Evolutionary conservation across 2,888 invertebrate genomes (phyloP).

Genomic region (Chironomus riparius): DNA sequence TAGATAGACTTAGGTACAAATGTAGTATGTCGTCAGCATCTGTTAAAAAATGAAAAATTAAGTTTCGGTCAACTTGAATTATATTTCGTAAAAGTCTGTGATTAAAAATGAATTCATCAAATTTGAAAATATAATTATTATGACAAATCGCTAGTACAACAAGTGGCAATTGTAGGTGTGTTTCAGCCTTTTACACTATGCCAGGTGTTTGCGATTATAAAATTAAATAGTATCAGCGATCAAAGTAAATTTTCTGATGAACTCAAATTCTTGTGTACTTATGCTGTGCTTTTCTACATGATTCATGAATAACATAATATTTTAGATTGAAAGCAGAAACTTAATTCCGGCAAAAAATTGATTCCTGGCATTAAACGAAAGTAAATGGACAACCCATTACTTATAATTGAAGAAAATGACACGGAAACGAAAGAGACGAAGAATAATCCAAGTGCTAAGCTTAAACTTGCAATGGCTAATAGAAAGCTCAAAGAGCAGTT

Average conservation of each 20-base stretch:
- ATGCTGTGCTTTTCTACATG: too few species aligned
- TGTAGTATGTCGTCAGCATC: too few species aligned
- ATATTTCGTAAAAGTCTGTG: conserved; percentile 7
- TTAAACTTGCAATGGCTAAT: conserved; percentile 2
- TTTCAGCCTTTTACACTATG: background rate
- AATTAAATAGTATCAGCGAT: background rate
- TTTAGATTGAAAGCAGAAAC: too few species aligned
- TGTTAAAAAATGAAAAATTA: background rate
- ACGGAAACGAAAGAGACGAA: background rate
- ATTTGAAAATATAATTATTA: background rate
- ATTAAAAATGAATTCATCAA: conserved; percentile 15
- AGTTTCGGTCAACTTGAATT: background rate
- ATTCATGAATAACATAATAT: too few species aligned
- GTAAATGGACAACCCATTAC: conserved; percentile 7
- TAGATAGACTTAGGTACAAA: too few species aligned
- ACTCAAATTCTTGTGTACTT: too few species aligned
- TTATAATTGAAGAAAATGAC: conserved; percentile 15
- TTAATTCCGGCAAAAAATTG: background rate
- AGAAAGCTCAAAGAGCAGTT: conserved; percentile 9
- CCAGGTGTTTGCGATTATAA: background rate
- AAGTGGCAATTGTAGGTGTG: conserved; percentile 5
- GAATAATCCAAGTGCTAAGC: background rate
- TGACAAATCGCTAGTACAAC: background rate
- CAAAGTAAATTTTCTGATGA: too few species aligned
- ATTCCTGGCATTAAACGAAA: conserved; percentile 1